phyloP scores from a whole-genome alignment of 2,888 invertebrate species.

The Ectropis crepuscularia region DNA sequence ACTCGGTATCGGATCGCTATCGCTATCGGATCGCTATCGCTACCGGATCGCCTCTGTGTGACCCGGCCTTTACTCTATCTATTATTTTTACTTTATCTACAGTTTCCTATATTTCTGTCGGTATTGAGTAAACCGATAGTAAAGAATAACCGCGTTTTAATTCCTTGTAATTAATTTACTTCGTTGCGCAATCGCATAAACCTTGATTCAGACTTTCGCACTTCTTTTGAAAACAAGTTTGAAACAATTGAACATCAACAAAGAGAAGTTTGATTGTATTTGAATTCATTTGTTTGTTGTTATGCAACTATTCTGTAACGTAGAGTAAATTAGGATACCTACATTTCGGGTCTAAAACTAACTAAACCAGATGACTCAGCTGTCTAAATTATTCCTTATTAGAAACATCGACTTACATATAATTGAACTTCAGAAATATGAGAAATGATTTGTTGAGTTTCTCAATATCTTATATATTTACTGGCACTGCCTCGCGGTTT shows the following conservation, averaged over 20 bases:
- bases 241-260: slow-evolving; percentile 12
- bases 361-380: slow-evolving; percentile 15
- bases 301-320: slow-evolving; percentile 6
- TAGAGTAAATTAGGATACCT: slow-evolving; percentile 6
- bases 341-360: slow-evolving; percentile 2
- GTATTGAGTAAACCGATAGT: too few species aligned
- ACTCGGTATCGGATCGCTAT: too few species aligned
- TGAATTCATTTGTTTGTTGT: slow-evolving; percentile 8
- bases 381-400: slow-evolving; percentile 6
- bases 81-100: too few species aligned
- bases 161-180: too few species aligned
- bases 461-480: not conserved
- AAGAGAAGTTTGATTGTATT: slow-evolving; percentile 7
- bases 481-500: too few species aligned
- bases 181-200: slow-evolving; percentile 1
- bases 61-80: too few species aligned
- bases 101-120: too few species aligned
- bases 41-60: too few species aligned
- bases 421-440: not conserved
- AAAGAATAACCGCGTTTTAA: too few species aligned
- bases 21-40: too few species aligned
- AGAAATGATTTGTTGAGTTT: not conserved
- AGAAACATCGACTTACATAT: not conserved
- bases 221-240: slow-evolving; percentile 10
- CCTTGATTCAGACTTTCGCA: slow-evolving; percentile 13